These are phyloP conservation scores for Tyrannus savana DNA, from an alignment of 2,113 vertebrate species.

Conservation along the genomic window DNA sequence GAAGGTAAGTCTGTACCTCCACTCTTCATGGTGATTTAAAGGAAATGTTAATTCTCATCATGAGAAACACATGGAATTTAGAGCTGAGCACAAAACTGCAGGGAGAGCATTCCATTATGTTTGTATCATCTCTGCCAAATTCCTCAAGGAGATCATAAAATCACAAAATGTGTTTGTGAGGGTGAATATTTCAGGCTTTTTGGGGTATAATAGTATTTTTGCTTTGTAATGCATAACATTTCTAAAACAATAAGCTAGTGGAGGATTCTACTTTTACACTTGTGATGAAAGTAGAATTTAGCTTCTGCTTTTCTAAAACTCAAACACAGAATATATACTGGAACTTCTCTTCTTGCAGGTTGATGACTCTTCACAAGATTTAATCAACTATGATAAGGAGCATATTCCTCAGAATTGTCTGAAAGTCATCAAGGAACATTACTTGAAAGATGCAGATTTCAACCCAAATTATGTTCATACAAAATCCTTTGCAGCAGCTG, in stretches of 20 bases:
- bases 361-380: conserved; percentile 83
- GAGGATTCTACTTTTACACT: conserved; percentile 45
- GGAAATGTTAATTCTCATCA: background rate
- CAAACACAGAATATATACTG: background rate
- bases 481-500: conserved; percentile 86
- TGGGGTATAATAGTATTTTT: background rate
- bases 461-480: conserved; percentile 79
- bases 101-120: conserved; percentile 20
- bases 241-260: conserved; percentile 7
- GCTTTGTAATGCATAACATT: background rate
- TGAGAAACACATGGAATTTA: background rate
- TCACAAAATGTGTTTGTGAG: background rate
- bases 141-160: background rate
- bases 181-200: background rate
- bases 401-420: conserved; percentile 84
- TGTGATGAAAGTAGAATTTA: conserved; percentile 46
- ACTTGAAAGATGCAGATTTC: conserved; percentile 82
- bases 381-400: conserved; percentile 84
- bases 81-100: background rate
- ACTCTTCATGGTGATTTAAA: background rate
- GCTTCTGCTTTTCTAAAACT: conserved; percentile 41
- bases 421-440: conserved; percentile 81
- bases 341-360: conserved; percentile 67
- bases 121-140: background rate
- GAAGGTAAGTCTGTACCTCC: background rate